These are phyloP conservation scores for Leptopilina boulardi DNA, from an alignment of 1,140 invertebrate species.

Conservation along the genomic window DNA sequence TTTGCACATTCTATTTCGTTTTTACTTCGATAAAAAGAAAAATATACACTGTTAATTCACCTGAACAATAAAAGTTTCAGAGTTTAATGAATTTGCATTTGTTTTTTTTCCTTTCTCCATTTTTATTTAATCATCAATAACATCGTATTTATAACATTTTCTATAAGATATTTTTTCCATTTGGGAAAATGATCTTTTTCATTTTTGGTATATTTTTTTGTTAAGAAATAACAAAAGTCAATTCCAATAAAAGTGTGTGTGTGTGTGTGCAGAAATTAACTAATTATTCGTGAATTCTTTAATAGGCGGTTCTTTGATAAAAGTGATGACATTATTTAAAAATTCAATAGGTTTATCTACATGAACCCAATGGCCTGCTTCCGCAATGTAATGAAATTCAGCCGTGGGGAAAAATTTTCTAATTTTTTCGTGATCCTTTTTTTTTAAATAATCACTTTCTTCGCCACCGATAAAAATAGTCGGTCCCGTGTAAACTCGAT, in stretches of 20 bases:
- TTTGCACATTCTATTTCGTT: conserved; percentile 27
- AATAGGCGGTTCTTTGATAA: conserved; percentile 58
- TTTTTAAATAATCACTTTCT: conserved; percentile 86
- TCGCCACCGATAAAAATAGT: conserved; percentile 90
- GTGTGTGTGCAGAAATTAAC: neutral
- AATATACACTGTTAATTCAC: neutral
- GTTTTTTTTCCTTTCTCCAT: neutral
- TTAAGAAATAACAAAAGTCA: no score
- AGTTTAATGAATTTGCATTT: neutral
- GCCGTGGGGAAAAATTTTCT: conserved; percentile 86
- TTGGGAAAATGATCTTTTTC: no score
- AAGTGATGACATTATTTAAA: conserved; percentile 76
- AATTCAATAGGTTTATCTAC: conserved; percentile 92
- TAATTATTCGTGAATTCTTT: neutral
- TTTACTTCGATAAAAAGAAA: neutral
- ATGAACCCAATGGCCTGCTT: conserved; percentile 95
- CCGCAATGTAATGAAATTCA: conserved; percentile 83
- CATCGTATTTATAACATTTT: no score
- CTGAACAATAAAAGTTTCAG: conserved; percentile 3
- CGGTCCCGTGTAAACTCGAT: conserved; percentile 80
- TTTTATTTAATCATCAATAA: no score
- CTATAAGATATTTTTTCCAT: no score
- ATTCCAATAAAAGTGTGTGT: neutral
- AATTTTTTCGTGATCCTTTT: conserved; percentile 82
- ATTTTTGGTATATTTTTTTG: no score